Conservation (phyloP, 2,113 vertebrate genomes). For the Coptodon bakossiorum region DNA sequence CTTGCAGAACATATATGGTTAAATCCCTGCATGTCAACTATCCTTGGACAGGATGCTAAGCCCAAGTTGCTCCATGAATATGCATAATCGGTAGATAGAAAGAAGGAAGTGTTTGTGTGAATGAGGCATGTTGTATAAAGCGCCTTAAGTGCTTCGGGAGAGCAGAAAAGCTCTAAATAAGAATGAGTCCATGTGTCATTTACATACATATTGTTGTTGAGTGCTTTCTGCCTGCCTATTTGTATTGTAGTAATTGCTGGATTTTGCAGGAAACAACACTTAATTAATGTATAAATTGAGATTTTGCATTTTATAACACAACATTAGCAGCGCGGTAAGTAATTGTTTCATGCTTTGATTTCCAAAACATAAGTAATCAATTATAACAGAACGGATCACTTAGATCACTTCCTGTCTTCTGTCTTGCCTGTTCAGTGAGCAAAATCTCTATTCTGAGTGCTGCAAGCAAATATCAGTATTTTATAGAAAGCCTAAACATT, state of each 20-base stretch:
- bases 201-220: background rate
- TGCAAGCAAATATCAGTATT: background rate
- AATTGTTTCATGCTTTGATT: background rate
- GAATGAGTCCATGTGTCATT: background rate
- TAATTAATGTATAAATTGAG: background rate
- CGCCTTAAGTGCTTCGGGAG: background rate
- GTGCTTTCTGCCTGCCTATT: background rate
- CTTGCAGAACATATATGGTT: background rate
- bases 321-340: background rate
- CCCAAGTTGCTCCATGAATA: background rate
- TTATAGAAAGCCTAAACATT: background rate
- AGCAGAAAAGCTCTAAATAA: background rate
- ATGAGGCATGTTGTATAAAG: background rate
- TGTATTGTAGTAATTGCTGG: background rate
- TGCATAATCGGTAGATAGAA: rapidly evolving
- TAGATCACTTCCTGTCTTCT: background rate
- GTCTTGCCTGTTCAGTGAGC: background rate
- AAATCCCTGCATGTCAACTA: background rate
- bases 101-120: background rate
- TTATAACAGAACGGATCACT: background rate
- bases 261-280: background rate
- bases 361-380: background rate
- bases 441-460: background rate
- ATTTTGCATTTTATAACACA: background rate
- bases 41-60: background rate